Percentiles rank a stretch among this genome's conserved stretches.
These are phyloP conservation scores for Reinhardtius hippoglossoides DNA, from an alignment of 2,113 vertebrate genomes.

Conservation along the genomic window DNA sequence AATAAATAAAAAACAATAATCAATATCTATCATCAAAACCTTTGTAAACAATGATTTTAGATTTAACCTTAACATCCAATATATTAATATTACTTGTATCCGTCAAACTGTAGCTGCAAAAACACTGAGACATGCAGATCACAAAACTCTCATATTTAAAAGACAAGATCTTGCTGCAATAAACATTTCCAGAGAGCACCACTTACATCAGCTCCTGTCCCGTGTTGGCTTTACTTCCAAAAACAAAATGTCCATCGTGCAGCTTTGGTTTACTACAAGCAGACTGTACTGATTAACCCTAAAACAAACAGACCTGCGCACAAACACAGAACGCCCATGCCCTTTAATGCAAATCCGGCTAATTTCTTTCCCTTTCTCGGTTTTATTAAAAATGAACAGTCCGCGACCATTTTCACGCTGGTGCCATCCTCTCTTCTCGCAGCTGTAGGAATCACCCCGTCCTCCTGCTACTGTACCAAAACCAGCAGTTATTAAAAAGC, in stretches of 20 bases:
- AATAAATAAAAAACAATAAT: too few relatives aligned
- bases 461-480: conserved; percentile 13
- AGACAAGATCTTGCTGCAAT: neutral
- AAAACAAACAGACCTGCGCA: conserved; percentile 77
- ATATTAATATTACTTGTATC: too few relatives aligned
- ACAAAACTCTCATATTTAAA: neutral
- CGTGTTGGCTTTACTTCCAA: conserved; percentile 41
- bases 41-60: too few relatives aligned
- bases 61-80: too few relatives aligned
- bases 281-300: conserved; percentile 85
- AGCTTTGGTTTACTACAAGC: conserved; percentile 76
- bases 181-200: neutral
- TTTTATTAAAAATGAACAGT: conserved; percentile 50
- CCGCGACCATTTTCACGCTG: conserved; percentile 7
- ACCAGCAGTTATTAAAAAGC: conserved; percentile 24
- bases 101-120: neutral
- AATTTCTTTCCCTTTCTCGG: neutral
- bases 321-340: conserved; percentile 8
- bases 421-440: neutral
- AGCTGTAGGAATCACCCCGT: neutral
- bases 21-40: too few relatives aligned
- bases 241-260: conserved; percentile 64
- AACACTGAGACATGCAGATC: neutral
- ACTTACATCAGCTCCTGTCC: conserved; percentile 68
- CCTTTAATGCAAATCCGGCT: conserved; percentile 38